phyloP scores from a whole-genome alignment of 2,113 vertebrate genomes.

The Mobula birostris region DNA sequence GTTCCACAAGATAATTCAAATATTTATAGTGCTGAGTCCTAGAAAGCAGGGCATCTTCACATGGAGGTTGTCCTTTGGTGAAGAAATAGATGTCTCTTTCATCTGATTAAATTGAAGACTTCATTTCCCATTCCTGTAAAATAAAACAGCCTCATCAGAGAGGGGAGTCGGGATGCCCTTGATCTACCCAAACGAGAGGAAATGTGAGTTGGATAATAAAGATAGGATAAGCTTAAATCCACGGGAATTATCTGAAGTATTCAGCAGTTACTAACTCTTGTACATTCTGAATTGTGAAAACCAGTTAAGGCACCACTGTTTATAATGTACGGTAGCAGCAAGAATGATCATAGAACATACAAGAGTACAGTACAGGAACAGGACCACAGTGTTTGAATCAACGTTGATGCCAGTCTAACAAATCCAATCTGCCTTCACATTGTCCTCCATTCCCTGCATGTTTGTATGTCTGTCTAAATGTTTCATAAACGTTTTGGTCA shows the following conservation, averaged over 20 bases:
- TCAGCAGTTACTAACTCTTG: not conserved
- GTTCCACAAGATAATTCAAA: slow-evolving; percentile 50
- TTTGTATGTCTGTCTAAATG: no score
- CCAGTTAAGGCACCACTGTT: not conserved
- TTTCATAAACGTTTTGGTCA: no score
- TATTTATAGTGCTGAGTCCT: slow-evolving; percentile 42
- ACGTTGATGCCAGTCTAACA: no score
- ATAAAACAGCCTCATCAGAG: not conserved
- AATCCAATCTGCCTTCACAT: no score
- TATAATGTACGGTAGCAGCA: not conserved
- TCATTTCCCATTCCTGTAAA: slow-evolving; percentile 68
- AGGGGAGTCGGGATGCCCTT: no score
- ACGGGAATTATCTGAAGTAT: not conserved
- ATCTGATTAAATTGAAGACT: slow-evolving; percentile 54
- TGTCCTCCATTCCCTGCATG: no score
- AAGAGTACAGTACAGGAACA: no score
- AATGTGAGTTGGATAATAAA: not conserved
- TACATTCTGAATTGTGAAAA: not conserved
- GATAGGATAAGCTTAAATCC: not conserved
- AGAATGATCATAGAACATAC: no score
- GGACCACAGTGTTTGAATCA: no score
- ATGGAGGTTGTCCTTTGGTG: not conserved
- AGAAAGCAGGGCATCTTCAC: slow-evolving; percentile 38
- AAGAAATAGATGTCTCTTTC: not conserved
- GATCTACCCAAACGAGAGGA: no score